Conservation (phyloP, 1,140 invertebrate species). For the Heliconius congener region DNA sequence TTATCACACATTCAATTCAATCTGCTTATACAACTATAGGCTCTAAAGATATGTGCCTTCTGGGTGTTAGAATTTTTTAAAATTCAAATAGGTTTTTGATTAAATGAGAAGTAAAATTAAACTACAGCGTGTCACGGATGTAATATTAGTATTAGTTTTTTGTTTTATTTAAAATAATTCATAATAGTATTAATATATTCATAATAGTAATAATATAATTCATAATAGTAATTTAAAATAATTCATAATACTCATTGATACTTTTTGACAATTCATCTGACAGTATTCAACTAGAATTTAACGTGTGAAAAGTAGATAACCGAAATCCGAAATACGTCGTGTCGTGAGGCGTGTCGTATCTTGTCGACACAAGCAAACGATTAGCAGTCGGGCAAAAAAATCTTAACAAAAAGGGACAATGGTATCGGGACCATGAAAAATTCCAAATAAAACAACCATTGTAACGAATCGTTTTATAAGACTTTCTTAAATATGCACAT, state of each 20-base stretch:
- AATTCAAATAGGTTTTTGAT: too few species aligned
- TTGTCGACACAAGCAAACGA: conserved; percentile 68
- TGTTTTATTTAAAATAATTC: too few species aligned
- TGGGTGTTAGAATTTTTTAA: too few species aligned
- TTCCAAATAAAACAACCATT: conserved; percentile 65
- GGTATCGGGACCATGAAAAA: conserved; percentile 63
- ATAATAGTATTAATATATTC: neutral
- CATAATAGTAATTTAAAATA: too few species aligned
- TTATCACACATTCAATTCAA: neutral
- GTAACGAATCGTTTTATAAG: conserved; percentile 46
- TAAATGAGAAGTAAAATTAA: too few species aligned
- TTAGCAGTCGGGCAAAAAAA: conserved; percentile 56
- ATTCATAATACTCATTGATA: neutral
- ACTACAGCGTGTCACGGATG: too few species aligned
- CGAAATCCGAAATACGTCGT: conserved; percentile 34
- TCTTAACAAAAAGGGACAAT: conserved; percentile 56
- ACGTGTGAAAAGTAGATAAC: conserved; percentile 34
- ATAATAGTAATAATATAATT: too few species aligned
- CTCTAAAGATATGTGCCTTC: too few species aligned
- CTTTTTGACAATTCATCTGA: neutral
- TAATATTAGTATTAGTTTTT: too few species aligned
- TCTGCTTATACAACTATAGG: too few species aligned
- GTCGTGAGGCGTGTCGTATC: conserved; percentile 56
- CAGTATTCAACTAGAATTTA: neutral
- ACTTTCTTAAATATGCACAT: conserved; percentile 50